These are phyloP conservation scores for Mastomys coucha DNA, from an alignment of 2,113 vertebrate species.

Conservation along the genomic window DNA sequence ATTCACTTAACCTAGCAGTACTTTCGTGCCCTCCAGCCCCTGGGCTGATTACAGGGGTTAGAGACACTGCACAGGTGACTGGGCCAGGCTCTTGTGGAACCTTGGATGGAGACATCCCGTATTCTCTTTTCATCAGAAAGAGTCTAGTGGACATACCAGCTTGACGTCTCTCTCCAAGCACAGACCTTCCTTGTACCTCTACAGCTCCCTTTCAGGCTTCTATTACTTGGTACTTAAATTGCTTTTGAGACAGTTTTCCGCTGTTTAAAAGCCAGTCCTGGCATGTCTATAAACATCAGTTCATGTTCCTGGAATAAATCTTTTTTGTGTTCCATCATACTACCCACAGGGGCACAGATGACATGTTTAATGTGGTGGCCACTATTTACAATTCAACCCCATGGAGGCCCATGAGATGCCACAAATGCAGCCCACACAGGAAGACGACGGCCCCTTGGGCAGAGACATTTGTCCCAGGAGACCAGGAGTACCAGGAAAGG, in stretches of 20 bases:
- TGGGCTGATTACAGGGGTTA: neutral
- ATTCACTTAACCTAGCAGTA: neutral
- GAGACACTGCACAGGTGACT: neutral
- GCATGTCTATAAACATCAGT: constrained; percentile 83
- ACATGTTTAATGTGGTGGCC: constrained; percentile 82
- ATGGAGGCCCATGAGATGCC: constrained; percentile 75
- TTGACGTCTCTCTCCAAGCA: neutral
- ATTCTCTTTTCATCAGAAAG: neutral
- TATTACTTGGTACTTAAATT: constrained; percentile 70
- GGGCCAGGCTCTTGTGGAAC: neutral
- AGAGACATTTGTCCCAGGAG: constrained; percentile 74
- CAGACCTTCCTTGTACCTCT: constrained; percentile 38
- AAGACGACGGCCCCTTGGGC: constrained; percentile 76
- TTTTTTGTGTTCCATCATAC: constrained; percentile 79
- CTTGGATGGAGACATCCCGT: accelerated
- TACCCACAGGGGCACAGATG: constrained; percentile 83
- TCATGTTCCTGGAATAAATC: constrained; percentile 84
- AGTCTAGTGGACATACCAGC: neutral
- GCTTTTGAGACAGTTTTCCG: constrained; percentile 82
- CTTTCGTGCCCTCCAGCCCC: neutral
- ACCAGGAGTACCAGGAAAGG: constrained; percentile 66
- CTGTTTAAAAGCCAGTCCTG: constrained; percentile 75
- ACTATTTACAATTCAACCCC: constrained; percentile 80
- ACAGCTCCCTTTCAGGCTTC: neutral
- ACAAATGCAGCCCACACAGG: constrained; percentile 83